Evolutionary conservation across 2,888 invertebrate species (phyloP).

Genomic region (Phengaris arion): DNA sequence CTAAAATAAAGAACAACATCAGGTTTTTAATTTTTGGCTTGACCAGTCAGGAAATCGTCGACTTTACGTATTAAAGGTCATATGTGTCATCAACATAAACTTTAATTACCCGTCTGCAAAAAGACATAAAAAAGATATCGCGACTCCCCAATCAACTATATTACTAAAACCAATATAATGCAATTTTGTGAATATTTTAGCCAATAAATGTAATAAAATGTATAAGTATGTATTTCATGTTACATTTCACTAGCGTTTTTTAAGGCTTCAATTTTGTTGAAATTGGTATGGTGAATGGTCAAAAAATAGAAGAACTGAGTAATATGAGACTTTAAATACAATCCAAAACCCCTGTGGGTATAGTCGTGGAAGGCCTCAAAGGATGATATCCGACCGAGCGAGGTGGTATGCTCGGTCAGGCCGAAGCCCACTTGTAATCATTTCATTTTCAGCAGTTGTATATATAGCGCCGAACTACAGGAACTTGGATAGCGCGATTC

Average conservation of each 20-base stretch:
- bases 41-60: background rate
- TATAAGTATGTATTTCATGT: no score
- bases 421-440: no score
- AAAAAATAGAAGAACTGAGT: background rate
- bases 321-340: background rate
- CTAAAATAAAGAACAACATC: background rate
- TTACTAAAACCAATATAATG: background rate
- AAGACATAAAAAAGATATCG: constrained; percentile 8
- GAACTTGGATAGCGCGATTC: no score
- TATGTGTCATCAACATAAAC: background rate
- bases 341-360: background rate
- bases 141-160: background rate
- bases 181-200: no score
- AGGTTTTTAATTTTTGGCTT: constrained; percentile 18
- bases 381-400: no score
- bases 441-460: no score
- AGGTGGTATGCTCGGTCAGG: no score
- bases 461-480: no score
- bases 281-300: background rate
- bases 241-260: background rate
- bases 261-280: background rate
- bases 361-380: no score
- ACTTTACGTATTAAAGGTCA: constrained; percentile 10
- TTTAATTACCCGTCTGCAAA: constrained; percentile 11
- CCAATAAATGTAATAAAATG: no score